Conservation (phyloP, 37 sponge, comb jelly and placozoan genomes). For the Eunapius fragilis region DNA sequence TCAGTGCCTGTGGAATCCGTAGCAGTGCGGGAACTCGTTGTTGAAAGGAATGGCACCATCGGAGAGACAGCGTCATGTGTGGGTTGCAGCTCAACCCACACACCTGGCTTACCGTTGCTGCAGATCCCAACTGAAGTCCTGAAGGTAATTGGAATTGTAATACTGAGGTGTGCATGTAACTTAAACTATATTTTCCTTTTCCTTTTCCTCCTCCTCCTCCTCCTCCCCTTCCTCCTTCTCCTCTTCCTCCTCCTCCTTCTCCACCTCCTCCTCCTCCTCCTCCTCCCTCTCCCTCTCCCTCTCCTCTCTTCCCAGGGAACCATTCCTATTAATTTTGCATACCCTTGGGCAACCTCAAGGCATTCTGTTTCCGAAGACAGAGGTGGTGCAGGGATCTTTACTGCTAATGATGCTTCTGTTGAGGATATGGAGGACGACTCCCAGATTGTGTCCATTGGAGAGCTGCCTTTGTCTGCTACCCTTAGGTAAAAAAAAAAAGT, state of each 20-base stretch:
- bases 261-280: no score
- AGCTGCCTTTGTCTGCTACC: neutral
- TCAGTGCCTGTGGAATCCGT: neutral
- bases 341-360: neutral
- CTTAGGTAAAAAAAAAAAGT: neutral
- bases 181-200: no score
- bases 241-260: no score
- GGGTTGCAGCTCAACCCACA: neutral
- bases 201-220: no score
- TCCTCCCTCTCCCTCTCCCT: no score
- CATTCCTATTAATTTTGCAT: neutral
- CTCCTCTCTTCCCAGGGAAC: neutral
- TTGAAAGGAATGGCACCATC: neutral
- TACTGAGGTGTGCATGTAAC: neutral
- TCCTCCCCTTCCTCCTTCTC: no score
- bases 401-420: neutral
- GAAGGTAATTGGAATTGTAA: neutral
- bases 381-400: neutral
- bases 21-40: neutral
- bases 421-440: neutral
- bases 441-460: neutral
- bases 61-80: neutral
- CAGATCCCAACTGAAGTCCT: neutral
- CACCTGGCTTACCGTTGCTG: neutral
- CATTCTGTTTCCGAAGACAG: neutral